Percentiles rank a stretch among this genome's conserved stretches.
These are phyloP conservation scores for Microctonus aethiopoides DNA, from an alignment of 2,888 invertebrate genomes.

Conservation along the genomic window DNA sequence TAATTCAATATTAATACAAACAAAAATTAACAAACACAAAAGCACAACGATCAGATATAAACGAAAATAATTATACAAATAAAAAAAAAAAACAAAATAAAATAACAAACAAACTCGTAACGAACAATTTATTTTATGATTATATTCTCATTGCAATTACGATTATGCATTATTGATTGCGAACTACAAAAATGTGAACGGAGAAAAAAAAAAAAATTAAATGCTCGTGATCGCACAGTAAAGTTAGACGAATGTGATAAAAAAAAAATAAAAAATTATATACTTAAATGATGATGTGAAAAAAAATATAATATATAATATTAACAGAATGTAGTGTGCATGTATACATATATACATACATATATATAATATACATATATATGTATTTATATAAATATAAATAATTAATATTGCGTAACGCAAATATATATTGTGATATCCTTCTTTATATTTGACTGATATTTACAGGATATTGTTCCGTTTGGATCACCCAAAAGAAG, in stretches of 20 bases:
- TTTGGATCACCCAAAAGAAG: constrained; percentile 64
- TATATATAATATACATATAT: no score
- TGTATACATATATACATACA: constrained; percentile 16
- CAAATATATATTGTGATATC: constrained; percentile 58
- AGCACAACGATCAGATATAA: constrained; percentile 16
- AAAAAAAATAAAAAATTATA: constrained; percentile 31
- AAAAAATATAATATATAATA: constrained; percentile 19
- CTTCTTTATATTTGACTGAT: constrained; percentile 58
- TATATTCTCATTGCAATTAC: constrained; percentile 42
- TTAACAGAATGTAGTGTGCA: constrained; percentile 27
- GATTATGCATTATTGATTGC: constrained; percentile 45
- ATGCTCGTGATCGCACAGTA: constrained; percentile 42
- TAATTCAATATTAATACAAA: neutral
- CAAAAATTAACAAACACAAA: neutral
- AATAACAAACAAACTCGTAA: constrained; percentile 6
- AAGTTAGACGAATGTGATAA: constrained; percentile 52
- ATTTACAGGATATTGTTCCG: constrained; percentile 67
- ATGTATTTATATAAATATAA: no score
- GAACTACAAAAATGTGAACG: constrained; percentile 34
- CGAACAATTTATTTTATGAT: constrained; percentile 23
- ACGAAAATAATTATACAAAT: constrained; percentile 17
- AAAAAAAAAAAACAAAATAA: constrained; percentile 19
- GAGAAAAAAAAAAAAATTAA: constrained; percentile 14
- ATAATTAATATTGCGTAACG: constrained; percentile 32
- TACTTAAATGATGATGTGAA: constrained; percentile 37